These are phyloP conservation scores for Nothobranchius furzeri DNA, from an alignment of 2,113 vertebrate species.

Conservation along the genomic window DNA sequence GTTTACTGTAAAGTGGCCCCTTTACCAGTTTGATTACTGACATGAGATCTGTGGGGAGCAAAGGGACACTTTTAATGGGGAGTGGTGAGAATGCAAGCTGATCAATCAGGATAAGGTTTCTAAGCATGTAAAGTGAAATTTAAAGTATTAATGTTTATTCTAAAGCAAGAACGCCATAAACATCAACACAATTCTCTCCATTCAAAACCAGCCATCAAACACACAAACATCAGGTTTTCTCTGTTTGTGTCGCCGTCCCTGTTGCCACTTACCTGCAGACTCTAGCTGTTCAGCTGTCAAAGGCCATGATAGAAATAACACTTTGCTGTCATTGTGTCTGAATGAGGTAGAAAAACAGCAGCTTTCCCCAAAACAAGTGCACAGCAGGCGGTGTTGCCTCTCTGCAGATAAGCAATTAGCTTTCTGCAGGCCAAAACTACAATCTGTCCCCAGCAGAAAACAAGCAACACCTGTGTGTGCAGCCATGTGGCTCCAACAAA, in stretches of 20 bases:
- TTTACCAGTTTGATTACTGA: no score
- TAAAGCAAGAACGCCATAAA: no score
- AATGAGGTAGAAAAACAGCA: slow-evolving; percentile 59
- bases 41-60: no score
- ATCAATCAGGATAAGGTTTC: no score
- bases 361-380: slow-evolving; percentile 39
- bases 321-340: slow-evolving; percentile 63
- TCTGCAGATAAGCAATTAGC: slow-evolving; percentile 60
- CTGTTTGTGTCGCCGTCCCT: slow-evolving; percentile 29
- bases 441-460: slow-evolving; percentile 50
- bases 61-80: no score
- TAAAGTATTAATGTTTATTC: no score
- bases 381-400: slow-evolving; percentile 54
- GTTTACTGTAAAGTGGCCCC: no score
- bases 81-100: no score
- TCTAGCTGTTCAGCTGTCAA: slow-evolving; percentile 49
- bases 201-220: not conserved
- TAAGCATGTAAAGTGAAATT: no score
- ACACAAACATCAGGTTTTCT: slow-evolving; percentile 66
- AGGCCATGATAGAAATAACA: slow-evolving; percentile 58
- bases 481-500: slow-evolving; percentile 29
- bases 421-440: slow-evolving; percentile 51
- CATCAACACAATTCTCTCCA: no score
- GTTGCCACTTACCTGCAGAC: slow-evolving; percentile 72
- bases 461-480: slow-evolving; percentile 60